Percentiles rank a stretch among this genome's conserved stretches.
These are phyloP conservation scores for Chirona hameri DNA, from an alignment of 2,888 invertebrate species.

Conservation along the genomic window DNA sequence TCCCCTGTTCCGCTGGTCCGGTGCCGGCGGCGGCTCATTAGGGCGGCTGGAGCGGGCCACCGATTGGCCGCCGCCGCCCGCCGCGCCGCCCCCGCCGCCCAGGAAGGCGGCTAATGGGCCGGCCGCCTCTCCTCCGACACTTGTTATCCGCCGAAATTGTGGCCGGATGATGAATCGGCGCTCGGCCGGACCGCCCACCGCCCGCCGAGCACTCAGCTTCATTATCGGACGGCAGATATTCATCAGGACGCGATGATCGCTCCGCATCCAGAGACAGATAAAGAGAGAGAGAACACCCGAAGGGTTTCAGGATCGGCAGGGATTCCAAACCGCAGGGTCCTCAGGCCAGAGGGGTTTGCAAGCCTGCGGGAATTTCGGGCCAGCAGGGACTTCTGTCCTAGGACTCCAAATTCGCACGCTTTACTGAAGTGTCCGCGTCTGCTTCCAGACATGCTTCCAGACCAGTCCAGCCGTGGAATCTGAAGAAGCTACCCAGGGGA, in stretches of 20 bases:
- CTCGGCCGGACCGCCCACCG: neutral
- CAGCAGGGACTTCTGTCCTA: no score
- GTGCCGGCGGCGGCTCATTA: neutral
- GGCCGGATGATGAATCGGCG: neutral
- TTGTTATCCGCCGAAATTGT: slow-evolving; percentile 12
- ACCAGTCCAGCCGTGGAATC: no score
- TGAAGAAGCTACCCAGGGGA: no score
- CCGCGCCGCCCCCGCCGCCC: slow-evolving; percentile 4
- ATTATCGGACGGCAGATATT: neutral
- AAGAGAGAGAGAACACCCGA: no score
- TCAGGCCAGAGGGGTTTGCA: no score
- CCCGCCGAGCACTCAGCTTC: neutral
- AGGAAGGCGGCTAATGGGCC: neutral
- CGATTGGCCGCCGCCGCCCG: neutral
- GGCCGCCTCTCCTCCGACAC: neutral
- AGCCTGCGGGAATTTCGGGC: no score
- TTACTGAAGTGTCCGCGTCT: no score
- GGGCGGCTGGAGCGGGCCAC: neutral
- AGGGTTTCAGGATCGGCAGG: no score
- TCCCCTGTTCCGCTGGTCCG: neutral
- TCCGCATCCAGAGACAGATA: no score
- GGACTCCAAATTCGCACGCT: no score
- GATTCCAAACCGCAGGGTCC: no score
- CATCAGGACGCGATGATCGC: neutral
- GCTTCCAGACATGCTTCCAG: no score